Conservation (phyloP, 1,140 invertebrate species). For the Dendrolimus kikuchii region DNA sequence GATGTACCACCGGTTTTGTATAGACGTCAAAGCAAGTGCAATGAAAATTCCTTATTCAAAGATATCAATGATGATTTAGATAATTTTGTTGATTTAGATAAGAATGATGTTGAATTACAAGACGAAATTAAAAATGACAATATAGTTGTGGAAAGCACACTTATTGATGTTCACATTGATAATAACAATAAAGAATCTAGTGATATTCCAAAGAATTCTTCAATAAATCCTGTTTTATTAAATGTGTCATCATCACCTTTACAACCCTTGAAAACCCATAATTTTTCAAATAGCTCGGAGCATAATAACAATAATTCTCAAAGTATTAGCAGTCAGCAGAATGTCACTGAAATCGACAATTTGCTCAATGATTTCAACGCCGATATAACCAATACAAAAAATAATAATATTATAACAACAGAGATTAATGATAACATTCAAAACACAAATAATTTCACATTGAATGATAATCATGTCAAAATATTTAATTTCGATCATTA, state of each 20-base stretch:
- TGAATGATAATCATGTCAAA: conserved; percentile 56
- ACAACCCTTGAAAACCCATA: conserved; percentile 59
- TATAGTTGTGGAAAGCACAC: conserved; percentile 57
- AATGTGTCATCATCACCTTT: conserved; percentile 60
- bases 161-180: conserved; percentile 62
- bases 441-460: conserved; percentile 25
- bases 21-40: conserved; percentile 71
- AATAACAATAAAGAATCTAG: conserved; percentile 51
- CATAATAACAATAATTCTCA: conserved; percentile 51
- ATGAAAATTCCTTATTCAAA: conserved; percentile 62
- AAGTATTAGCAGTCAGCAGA: conserved; percentile 43
- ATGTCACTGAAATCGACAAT: conserved; percentile 47
- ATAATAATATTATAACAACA: conserved; percentile 16
- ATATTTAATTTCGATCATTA: conserved; percentile 71
- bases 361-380: conserved; percentile 48
- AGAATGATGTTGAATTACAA: conserved; percentile 19
- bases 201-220: conserved; percentile 27
- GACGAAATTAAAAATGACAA: conserved; percentile 41
- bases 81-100: conserved; percentile 54
- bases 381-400: conserved; percentile 28
- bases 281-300: conserved; percentile 50
- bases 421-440: conserved; percentile 14
- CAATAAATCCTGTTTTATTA: conserved; percentile 53
- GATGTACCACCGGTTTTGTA: conserved; percentile 79
- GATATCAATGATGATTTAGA: conserved; percentile 54